Percentiles rank a stretch among this genome's conserved stretches.
Conservation (phyloP, 2,888 invertebrate species). For the Heliconius hortense region DNA sequence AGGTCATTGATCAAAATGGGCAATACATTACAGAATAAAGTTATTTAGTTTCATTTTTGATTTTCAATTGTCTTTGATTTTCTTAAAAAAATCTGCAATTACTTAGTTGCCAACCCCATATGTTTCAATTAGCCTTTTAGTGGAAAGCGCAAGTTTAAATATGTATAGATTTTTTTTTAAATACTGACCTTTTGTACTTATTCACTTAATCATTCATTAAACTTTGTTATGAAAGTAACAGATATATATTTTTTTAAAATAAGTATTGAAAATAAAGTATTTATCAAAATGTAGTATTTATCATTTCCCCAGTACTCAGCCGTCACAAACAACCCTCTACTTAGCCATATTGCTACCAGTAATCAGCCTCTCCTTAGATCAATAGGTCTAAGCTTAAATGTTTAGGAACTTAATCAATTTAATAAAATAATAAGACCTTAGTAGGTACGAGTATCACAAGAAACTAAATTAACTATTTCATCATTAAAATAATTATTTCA, state of each 20-base stretch:
- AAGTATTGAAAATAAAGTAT: background rate
- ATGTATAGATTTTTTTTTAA: background rate
- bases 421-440: background rate
- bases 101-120: no score
- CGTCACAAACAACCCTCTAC: background rate
- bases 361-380: no score
- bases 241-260: background rate
- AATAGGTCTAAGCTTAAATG: no score
- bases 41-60: no score
- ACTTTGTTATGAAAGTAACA: background rate
- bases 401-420: background rate
- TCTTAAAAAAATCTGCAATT: no score
- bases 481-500: background rate
- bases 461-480: background rate
- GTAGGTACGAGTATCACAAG: background rate
- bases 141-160: background rate
- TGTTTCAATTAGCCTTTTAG: background rate
- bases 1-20: no score
- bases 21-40: no score
- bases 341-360: background rate
- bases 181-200: background rate
- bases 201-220: background rate
- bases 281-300: no score
- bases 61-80: no score
- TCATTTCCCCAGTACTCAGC: background rate